Evolutionary conservation across 2,888 invertebrate genomes (phyloP).

Genomic region (Miltochrista miniata): DNA sequence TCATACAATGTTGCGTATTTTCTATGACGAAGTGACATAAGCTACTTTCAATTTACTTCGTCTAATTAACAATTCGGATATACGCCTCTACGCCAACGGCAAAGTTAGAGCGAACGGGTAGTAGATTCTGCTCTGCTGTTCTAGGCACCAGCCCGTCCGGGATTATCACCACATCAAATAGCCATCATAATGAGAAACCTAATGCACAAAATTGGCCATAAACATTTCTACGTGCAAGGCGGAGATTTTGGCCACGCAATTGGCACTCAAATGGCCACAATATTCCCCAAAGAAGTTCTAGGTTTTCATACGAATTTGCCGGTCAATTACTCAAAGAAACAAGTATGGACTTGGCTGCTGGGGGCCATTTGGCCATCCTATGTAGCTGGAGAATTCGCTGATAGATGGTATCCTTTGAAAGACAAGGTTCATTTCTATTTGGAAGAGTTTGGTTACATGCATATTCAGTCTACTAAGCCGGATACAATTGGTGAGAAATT

Average conservation of each 20-base stretch:
- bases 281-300: constrained; percentile 84
- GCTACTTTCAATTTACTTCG: no score
- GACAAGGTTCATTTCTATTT: constrained; percentile 56
- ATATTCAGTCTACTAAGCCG: constrained; percentile 92
- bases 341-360: constrained; percentile 57
- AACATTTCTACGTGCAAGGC: constrained; percentile 88
- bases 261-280: constrained; percentile 83
- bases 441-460: constrained; percentile 85
- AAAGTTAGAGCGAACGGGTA: no score
- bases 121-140: not conserved
- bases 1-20: no score
- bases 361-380: constrained; percentile 79
- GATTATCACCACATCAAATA: constrained; percentile 82
- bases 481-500: constrained; percentile 88
- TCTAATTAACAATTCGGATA: no score
- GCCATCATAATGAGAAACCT: constrained; percentile 87
- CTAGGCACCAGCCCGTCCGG: constrained; percentile 82
- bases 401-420: constrained; percentile 79
- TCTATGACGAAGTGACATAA: no score
- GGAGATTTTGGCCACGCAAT: constrained; percentile 90
- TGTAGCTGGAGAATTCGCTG: constrained; percentile 68
- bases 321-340: constrained; percentile 55
- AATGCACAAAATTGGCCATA: constrained; percentile 87
- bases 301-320: constrained; percentile 87
- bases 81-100: no score